Evolutionary conservation across 2,888 invertebrate species (phyloP), one percentile per base, ranked within the genome.

Genomic region (Synergus itoensis): DNA sequence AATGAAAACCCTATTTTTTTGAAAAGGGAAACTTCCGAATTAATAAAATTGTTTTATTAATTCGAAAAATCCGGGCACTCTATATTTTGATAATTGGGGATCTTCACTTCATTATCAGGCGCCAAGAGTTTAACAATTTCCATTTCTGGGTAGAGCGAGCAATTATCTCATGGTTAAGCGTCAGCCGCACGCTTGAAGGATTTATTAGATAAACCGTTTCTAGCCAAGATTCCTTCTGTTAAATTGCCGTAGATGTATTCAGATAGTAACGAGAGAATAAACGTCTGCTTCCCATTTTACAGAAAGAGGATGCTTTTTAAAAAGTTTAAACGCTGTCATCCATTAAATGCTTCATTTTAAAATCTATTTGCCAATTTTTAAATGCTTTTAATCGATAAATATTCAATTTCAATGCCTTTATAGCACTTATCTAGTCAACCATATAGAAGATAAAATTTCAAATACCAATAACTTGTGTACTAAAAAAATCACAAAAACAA

Each of bases 131-230:
- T 48, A n/a, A n/a, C 28, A 73, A 73, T 73, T 73, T 73, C 53
- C 40, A 53, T 73, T 28, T 40, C 28, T 73, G 48, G n/a, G 28
- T 9, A 40, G 73, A 40, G 53, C n/a, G 40, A 48, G 36, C 36
- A 73, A 73, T 73, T 73, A 73, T 73, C 57, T 40, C 53, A 40
- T 40, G 53, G 53, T 73, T 73, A 73, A n/a, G 53, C 73, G 73
- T 53, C 73, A 48, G 53, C 53, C 53, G 12, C 40, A 73, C 53
- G 73, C 73, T 73, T 73, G 73, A 53, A 73, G 36, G 73, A 73
- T 73, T 73, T 73, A 73, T 73, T 73, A 73, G 48, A 40, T 40
- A 36, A 73, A 73, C 40, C 18, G n/a, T 73, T 73, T 57, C 53
- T 53, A 40, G 73, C 36, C 73, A 53, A 53, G 73, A 73, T 57